Evolutionary conservation across 2,888 invertebrate genomes (phyloP), one percentile per base, ranked within the genome.

Genomic region (Bellardia bayeri): DNA sequence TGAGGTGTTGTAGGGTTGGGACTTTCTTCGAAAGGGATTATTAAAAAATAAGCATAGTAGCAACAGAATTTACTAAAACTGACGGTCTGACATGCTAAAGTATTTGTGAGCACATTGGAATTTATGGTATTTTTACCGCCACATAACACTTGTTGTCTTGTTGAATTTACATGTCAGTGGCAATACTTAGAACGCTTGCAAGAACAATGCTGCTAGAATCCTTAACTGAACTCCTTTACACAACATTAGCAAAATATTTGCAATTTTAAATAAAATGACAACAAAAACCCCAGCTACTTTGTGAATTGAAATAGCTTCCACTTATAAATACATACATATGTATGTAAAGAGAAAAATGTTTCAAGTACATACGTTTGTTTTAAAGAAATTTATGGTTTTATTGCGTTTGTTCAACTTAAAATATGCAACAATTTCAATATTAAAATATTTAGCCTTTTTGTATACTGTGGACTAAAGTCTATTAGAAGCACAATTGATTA

Each of bases 101-200:
- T 68, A 82, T 79, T 82, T 79, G 58, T 16, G 14, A 64, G 64
- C 74, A 66, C 82, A 71, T 79, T 75, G 87, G 79, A 85, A 87
- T 87, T 87, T 87, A 64, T 82, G 79, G 76, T 64, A 85, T 85
- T 79, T 79, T 56, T 58, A 79, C 85, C 75, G 79, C 78, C 69
- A 63, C 54, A 81, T 66, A 84, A 58, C 69, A 66, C 61, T 74
- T 83, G 76, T 81, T 81, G 82, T 74, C 85, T 79, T 82, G 79
- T 85, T 75, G 85, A 82, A 87, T 87, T 85, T 87, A 87, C 76
- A 71, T 82, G 85, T 66, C 82, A 79, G 75, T 49, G 16, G 54
- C 68, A 74, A 51, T 14, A 61, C 30, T 42, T 42, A 14, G n/a
- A 14, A 7, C 56, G 56, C 45, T 42, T 33, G 37, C 0, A 49